Evolutionary conservation across 2,888 invertebrate species (phyloP).

Genomic region (Drosophila histrio): DNA sequence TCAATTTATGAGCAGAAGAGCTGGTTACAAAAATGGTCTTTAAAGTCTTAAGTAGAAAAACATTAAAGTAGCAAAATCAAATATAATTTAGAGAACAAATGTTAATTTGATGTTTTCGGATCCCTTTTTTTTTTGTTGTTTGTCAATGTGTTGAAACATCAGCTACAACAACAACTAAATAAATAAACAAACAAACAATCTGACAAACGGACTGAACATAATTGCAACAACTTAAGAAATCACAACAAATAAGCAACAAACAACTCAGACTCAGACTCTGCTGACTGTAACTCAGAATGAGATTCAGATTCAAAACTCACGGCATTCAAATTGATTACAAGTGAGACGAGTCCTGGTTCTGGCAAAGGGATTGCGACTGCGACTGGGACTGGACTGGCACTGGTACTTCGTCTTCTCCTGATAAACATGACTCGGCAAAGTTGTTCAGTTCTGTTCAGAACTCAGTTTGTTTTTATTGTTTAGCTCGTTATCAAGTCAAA

Average conservation of each 20-base stretch:
- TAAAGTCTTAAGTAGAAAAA: slow-evolving; percentile 27
- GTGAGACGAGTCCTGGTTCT: slow-evolving; percentile 47
- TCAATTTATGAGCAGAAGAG: slow-evolving; percentile 52
- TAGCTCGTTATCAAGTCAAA: slow-evolving; percentile 84
- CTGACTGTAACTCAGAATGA: slow-evolving; percentile 11
- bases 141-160: slow-evolving; percentile 40
- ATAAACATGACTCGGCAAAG: slow-evolving; percentile 75
- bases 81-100: slow-evolving; percentile 43
- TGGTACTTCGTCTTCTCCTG: slow-evolving; percentile 52
- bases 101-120: slow-evolving; percentile 42
- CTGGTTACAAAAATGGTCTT: slow-evolving; percentile 22
- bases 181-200: slow-evolving; percentile 5
- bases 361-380: not conserved
- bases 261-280: slow-evolving; percentile 2
- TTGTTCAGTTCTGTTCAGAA: slow-evolving; percentile 34
- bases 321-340: slow-evolving; percentile 77
- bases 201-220: slow-evolving; percentile 53
- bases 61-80: slow-evolving; percentile 54
- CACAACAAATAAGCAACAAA: slow-evolving; percentile 73
- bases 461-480: slow-evolving; percentile 79
- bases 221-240: slow-evolving; percentile 77
- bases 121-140: slow-evolving; percentile 9
- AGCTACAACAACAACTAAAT: slow-evolving; percentile 27
- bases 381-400: not conserved
- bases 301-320: slow-evolving; percentile 52